Evolutionary conservation across 30 jellyfish, hydroid and myxozoan genomes (phyloP).

Genomic region (Aurelia aurita): DNA sequence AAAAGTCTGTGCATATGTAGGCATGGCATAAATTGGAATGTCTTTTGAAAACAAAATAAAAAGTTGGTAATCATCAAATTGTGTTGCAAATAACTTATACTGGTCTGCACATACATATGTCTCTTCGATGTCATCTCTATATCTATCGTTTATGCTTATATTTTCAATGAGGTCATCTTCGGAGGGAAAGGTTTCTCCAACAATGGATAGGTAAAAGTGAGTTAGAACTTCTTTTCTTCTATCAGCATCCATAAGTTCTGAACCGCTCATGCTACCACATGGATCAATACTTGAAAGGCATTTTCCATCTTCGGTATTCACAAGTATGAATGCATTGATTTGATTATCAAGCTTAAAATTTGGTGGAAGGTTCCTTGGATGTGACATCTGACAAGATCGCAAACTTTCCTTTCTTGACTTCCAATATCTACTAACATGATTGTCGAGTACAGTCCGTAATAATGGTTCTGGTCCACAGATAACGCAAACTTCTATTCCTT

Average conservation of each 20-base stretch:
- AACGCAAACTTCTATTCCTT: conserved; percentile 79
- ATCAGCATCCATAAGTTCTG: conserved; percentile 60
- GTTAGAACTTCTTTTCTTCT: conserved; percentile 61
- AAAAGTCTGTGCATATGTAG: conserved; percentile 56
- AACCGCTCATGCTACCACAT: conserved; percentile 77
- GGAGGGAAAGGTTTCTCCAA: conserved; percentile 50
- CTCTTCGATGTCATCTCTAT: conserved; percentile 68
- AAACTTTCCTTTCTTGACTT: conserved; percentile 60
- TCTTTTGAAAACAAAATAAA: conserved; percentile 78
- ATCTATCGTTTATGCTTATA: conserved; percentile 1
- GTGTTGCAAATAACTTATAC: conserved; percentile 81
- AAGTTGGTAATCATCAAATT: conserved; percentile 69
- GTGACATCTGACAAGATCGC: conserved; percentile 66
- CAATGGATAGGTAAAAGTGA: conserved; percentile 69
- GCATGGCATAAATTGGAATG: conserved; percentile 87
- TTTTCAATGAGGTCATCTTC: conserved; percentile 49
- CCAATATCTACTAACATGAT: conserved; percentile 82
- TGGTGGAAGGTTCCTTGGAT: conserved; percentile 88
- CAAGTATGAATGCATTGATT: conserved; percentile 72
- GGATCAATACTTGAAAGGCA: conserved; percentile 87
- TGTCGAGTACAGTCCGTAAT: conserved; percentile 70
- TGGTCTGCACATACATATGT: conserved; percentile 75
- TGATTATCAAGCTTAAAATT: conserved; percentile 62
- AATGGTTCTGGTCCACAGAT: conserved; percentile 97
- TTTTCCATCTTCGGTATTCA: conserved; percentile 81